Conservation (phyloP, 2,888 invertebrate species). For the Ophioninae sp. region DNA sequence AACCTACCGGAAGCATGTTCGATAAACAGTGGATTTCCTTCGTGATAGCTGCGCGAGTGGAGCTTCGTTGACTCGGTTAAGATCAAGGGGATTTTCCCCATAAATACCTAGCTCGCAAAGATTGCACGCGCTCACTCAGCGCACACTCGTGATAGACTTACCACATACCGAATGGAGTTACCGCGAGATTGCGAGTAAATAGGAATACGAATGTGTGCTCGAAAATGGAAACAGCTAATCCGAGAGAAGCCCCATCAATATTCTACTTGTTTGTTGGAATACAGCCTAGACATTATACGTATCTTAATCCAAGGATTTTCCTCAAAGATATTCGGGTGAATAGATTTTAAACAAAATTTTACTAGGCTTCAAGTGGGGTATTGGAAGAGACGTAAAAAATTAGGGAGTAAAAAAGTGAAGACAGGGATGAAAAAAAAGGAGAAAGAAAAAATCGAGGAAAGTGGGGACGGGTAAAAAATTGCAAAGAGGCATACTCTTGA, state of each 20-base stretch:
- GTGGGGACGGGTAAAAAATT: too few species aligned
- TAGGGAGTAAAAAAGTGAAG: too few species aligned
- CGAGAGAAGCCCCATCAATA: constrained; percentile 13
- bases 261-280: background rate
- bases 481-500: too few species aligned
- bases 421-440: too few species aligned
- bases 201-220: constrained; percentile 22
- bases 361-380: too few species aligned
- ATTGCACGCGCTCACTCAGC: constrained; percentile 67
- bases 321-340: too few species aligned
- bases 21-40: constrained; percentile 73
- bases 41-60: constrained; percentile 40
- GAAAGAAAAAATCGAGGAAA: too few species aligned
- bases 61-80: constrained; percentile 61
- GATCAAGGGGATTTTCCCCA: constrained; percentile 67
- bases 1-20: constrained; percentile 76
- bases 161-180: constrained; percentile 25
- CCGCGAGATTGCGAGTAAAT: constrained; percentile 35
- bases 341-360: too few species aligned
- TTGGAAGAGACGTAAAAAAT: too few species aligned
- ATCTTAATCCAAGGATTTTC: background rate
- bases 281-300: background rate
- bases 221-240: constrained; percentile 15
- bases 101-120: constrained; percentile 70
- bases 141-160: constrained; percentile 40